Evolutionary conservation across 2,797 vertebrate species (phyloP).

Genomic region (Hippoglossus hippoglossus): DNA sequence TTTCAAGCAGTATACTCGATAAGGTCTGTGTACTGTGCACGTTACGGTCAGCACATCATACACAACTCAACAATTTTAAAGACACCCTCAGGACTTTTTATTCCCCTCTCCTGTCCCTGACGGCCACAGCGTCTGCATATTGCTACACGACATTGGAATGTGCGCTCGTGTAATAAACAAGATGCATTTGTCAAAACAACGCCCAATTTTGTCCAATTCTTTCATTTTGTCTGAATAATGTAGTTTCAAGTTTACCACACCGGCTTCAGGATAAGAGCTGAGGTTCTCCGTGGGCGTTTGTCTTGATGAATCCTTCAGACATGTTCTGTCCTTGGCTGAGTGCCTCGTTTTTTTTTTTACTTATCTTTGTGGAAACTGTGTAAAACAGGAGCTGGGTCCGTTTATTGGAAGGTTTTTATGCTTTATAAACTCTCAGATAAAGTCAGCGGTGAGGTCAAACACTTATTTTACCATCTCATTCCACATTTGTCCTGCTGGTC

Average conservation of each 20-base stretch:
- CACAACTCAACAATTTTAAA: constrained; percentile 51
- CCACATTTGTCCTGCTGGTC: not conserved
- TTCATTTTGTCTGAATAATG: constrained; percentile 1
- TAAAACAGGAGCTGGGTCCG: no score
- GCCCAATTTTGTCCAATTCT: constrained; percentile 15
- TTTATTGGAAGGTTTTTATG: no score
- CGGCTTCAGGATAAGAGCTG: no score
- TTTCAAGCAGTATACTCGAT: constrained; percentile 7
- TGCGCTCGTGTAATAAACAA: constrained; percentile 67
- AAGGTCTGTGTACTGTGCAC: constrained; percentile 15
- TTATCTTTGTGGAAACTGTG: no score
- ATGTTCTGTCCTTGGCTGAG: no score
- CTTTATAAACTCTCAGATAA: no score
- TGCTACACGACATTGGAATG: constrained; percentile 50
- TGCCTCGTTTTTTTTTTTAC: no score
- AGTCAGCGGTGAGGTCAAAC: constrained; percentile 4
- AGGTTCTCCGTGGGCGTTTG: not conserved
- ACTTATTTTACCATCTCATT: not conserved
- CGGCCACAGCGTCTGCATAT: constrained; percentile 27
- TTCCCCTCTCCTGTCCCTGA: constrained; percentile 21
- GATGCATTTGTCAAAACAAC: constrained; percentile 59
- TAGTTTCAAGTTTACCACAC: not conserved
- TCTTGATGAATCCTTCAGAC: not conserved
- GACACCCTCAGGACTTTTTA: constrained; percentile 56
- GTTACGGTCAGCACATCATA: constrained; percentile 37